A percentile compares a stretch with the other conserved stretches of the same genome.
Conservation (phyloP, 2,797 vertebrate genomes). For the Lutjanus argentimaculatus region DNA sequence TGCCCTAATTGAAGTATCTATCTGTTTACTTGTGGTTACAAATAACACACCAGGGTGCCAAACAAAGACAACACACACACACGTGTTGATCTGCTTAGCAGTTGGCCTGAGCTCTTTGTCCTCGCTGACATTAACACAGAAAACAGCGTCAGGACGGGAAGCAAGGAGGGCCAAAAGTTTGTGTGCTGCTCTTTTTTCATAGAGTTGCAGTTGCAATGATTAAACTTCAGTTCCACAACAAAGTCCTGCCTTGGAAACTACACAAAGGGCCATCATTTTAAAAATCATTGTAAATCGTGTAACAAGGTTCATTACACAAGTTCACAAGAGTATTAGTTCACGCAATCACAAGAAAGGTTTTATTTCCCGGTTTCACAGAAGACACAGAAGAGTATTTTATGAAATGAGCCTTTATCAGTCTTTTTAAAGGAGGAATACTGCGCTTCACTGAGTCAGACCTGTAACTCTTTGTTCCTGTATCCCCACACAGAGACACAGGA, state of each 20-base stretch:
- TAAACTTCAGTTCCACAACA: background rate
- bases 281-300: background rate
- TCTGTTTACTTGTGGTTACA: slow-evolving; percentile 31
- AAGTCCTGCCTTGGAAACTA: background rate
- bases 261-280: background rate
- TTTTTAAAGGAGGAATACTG: background rate
- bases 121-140: slow-evolving; percentile 55
- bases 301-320: background rate
- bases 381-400: background rate
- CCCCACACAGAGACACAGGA: background rate
- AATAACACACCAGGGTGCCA: slow-evolving; percentile 16
- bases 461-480: background rate
- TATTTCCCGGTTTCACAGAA: background rate
- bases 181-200: background rate
- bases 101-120: slow-evolving; percentile 64
- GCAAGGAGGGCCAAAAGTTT: slow-evolving; percentile 1
- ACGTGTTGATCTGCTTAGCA: slow-evolving; percentile 59
- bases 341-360: background rate
- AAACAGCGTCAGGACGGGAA: slow-evolving; percentile 1
- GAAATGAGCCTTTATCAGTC: background rate
- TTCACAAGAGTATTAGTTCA: background rate
- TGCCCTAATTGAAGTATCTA: slow-evolving; percentile 19
- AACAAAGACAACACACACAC: slow-evolving; percentile 27
- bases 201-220: no score
- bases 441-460: background rate